A percentile compares a stretch with the other conserved stretches of the same genome.
Conservation (phyloP, 2,113 vertebrate species). For the Microcebus griseorufus region DNA sequence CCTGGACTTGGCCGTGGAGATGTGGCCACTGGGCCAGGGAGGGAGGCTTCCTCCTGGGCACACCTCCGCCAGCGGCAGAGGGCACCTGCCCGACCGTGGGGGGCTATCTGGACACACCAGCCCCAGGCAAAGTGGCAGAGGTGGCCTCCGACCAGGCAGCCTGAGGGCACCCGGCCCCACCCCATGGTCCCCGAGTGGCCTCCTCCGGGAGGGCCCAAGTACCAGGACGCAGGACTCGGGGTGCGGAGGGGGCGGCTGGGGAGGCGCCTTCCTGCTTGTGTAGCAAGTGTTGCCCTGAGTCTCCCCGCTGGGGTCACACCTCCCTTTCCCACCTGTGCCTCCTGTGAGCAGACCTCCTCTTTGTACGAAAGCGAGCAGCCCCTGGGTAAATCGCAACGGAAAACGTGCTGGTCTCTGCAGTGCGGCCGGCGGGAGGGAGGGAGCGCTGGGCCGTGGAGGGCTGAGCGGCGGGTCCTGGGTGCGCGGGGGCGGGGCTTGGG, state of each 20-base stretch:
- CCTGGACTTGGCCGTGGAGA: too few relatives aligned
- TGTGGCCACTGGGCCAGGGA: not conserved
- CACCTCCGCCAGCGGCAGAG: not conserved
- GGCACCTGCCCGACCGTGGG: not conserved
- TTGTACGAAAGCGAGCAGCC: not conserved
- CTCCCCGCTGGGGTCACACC: too few relatives aligned
- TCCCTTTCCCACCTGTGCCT: too few relatives aligned
- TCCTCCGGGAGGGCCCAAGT: not conserved
- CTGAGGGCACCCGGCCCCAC: too few relatives aligned
- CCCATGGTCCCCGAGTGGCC: not conserved
- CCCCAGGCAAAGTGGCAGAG: not conserved
- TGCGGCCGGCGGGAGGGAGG: accelerated
- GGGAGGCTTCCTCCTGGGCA: not conserved
- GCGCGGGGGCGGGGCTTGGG: not conserved
- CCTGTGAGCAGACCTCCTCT: not conserved
- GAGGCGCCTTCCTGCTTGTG: not conserved
- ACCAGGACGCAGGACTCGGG: not conserved
- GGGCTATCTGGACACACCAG: accelerated
- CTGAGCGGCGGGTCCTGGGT: not conserved
- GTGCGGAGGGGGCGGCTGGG: too few relatives aligned
- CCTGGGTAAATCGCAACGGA: constrained; percentile 26
- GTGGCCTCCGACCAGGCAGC: not conserved
- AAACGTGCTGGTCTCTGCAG: not conserved
- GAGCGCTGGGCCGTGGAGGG: accelerated
- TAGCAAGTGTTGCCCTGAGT: not conserved